Conservation (phyloP, 2,888 invertebrate genomes). For the Trissolcus brochymenae region DNA sequence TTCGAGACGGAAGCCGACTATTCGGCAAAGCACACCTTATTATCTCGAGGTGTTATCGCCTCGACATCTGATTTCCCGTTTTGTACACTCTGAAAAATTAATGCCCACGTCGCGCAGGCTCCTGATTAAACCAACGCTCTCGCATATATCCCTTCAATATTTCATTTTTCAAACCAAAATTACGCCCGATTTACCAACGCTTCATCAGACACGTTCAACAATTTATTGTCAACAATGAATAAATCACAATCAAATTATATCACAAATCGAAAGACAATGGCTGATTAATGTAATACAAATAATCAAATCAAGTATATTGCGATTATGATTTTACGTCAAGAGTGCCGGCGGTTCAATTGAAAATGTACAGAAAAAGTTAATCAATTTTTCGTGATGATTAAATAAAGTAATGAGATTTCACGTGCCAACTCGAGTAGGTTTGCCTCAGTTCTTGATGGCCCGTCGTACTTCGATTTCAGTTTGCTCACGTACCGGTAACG, state of each 20-base stretch:
- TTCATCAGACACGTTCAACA: neutral
- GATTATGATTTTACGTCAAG: conserved; percentile 26
- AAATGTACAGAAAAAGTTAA: conserved; percentile 46
- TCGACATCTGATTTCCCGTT: conserved; percentile 39
- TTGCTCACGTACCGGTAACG: conserved; percentile 51
- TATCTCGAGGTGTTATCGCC: conserved; percentile 53
- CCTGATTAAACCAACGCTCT: conserved; percentile 7
- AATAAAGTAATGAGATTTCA: conserved; percentile 64
- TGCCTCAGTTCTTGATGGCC: conserved; percentile 29
- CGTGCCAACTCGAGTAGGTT: conserved; percentile 51
- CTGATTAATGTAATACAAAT: too few species aligned
- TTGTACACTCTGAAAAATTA: conserved; percentile 19
- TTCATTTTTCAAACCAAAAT: too few species aligned
- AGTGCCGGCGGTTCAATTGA: conserved; percentile 19
- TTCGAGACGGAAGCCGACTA: conserved; percentile 52
- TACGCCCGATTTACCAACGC: too few species aligned
- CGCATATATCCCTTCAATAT: too few species aligned
- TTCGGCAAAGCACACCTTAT: conserved; percentile 45
- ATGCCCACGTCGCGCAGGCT: neutral
- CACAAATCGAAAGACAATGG: too few species aligned
- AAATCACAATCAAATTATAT: neutral
- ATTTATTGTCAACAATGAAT: neutral
- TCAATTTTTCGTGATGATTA: conserved; percentile 59
- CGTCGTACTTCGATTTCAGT: conserved; percentile 40
- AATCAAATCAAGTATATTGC: conserved; percentile 12